Conservation (phyloP, 2,113 vertebrate genomes). For the Cynoglossus semilaevis region DNA sequence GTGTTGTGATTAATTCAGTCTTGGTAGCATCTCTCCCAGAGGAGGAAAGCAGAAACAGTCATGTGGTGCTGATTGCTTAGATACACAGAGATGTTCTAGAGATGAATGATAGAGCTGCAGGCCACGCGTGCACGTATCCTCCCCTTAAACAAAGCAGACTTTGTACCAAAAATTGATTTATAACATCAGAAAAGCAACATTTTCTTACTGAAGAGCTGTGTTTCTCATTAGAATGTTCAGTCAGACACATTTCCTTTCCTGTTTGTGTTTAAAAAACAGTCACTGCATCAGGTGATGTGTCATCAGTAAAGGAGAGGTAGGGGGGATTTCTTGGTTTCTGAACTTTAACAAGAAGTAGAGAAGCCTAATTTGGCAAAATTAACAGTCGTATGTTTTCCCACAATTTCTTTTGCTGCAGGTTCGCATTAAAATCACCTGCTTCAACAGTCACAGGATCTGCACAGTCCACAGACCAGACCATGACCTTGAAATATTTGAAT, state of each 20-base stretch:
- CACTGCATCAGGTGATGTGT: conserved; percentile 15
- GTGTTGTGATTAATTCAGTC: conserved; percentile 1
- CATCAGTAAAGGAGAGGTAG: neutral
- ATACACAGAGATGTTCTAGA: conserved; percentile 46
- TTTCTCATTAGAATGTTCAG: conserved; percentile 22
- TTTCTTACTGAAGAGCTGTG: conserved; percentile 16
- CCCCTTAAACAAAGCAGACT: conserved; percentile 29
- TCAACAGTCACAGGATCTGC: too few relatives aligned
- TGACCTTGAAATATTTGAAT: too few relatives aligned
- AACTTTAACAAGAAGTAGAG: too few relatives aligned
- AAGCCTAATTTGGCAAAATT: too few relatives aligned
- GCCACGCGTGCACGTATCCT: conserved; percentile 11
- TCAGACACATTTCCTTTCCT: conserved; percentile 18
- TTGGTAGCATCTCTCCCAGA: conserved; percentile 6
- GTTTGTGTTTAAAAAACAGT: conserved; percentile 6
- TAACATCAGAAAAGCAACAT: conserved; percentile 10
- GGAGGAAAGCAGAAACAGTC: conserved; percentile 32
- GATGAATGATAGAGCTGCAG: conserved; percentile 24
- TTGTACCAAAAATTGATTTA: conserved; percentile 11
- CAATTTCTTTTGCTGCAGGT: too few relatives aligned
- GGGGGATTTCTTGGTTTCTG: neutral
- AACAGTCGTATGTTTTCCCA: too few relatives aligned
- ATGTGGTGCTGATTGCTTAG: conserved; percentile 37
- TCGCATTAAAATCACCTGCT: too few relatives aligned
- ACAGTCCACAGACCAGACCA: too few relatives aligned